Evolutionary conservation across 1,140 invertebrate genomes (phyloP), one percentile per base, ranked within the genome.

Genomic region (Pachypeltis micranthus): DNA sequence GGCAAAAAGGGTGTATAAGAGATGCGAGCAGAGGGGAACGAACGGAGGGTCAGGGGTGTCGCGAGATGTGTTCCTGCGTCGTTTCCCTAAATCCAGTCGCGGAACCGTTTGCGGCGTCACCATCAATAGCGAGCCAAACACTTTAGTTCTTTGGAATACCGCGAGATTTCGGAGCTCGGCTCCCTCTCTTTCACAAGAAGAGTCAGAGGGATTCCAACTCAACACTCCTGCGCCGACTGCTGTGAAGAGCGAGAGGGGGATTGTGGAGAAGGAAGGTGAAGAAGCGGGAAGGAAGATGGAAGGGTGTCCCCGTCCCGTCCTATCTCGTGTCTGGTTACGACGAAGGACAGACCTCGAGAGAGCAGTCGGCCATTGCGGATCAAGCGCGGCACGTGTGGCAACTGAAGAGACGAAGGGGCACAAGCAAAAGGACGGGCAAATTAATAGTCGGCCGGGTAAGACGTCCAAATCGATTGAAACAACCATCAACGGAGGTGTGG

Each of bases 391-490:
- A 51, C 47, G 47, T 51, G 47, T 51, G 47, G 47, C 31, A 16
- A 39, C 47, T 51, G 12, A n/a, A n/a, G 10, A 21, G 47, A 21
- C 47, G 47, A 51, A 21, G 21, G 47, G 47, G 7, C 4, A 21
- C 10, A 10, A 10, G 12, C 47, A 10, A 21, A 21, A 21, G 12
- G 47, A n/a, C n/a, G 47, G 47, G 47, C 21, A 51, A 51, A 51
- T 51, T 51, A 51, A 51, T 51, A 51, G 47, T 51, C 47, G 47
- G 23, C 4, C 19, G 10, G 47, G 47, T 51, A 51, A 51, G 47
- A 51, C 21, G 47, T 51, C 21, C 47, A 51, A 51, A 51, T 51
- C 47, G 47, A 51, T 51, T 51, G 10, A 51, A 51, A 51, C 47
- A 14, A 51, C 47, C 21, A n/a, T n/a, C n/a, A n/a, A n/a, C n/a